Conservation (phyloP, 2,888 invertebrate species). For the Furcula furcula region DNA sequence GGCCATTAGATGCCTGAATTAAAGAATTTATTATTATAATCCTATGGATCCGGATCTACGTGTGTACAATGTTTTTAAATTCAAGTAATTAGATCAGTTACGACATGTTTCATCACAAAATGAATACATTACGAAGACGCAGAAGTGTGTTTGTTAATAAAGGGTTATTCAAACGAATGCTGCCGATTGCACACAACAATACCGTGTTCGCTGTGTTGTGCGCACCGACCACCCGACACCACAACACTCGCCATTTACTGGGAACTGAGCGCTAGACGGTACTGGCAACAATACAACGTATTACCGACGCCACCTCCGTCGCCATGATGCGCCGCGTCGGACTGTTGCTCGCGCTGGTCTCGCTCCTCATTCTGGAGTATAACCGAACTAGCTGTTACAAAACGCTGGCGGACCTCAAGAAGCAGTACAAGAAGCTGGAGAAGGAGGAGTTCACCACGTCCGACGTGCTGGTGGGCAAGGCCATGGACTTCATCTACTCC, state of each 20-base stretch:
- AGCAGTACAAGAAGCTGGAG: constrained; percentile 36
- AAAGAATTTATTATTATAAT: no score
- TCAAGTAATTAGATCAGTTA: no score
- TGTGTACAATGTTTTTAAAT: no score
- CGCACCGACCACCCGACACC: neutral
- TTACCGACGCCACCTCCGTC: neutral
- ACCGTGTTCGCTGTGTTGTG: neutral
- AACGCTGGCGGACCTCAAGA: constrained; percentile 42
- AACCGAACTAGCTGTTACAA: constrained; percentile 43
- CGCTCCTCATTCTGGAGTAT: constrained; percentile 11
- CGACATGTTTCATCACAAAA: no score
- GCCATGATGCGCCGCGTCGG: neutral
- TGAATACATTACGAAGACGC: no score
- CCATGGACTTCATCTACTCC: constrained; percentile 66
- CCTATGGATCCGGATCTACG: no score
- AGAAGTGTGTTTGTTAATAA: no score
- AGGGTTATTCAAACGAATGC: no score
- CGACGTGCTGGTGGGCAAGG: constrained; percentile 56
- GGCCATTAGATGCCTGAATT: no score
- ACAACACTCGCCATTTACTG: neutral
- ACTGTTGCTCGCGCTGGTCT: neutral
- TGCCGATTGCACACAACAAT: no score
- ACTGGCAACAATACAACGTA: no score
- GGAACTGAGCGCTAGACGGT: no score
- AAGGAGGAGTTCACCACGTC: constrained; percentile 42